phyloP scores from a whole-genome alignment of 2,113 vertebrate genomes.

The Sialia sialis region DNA sequence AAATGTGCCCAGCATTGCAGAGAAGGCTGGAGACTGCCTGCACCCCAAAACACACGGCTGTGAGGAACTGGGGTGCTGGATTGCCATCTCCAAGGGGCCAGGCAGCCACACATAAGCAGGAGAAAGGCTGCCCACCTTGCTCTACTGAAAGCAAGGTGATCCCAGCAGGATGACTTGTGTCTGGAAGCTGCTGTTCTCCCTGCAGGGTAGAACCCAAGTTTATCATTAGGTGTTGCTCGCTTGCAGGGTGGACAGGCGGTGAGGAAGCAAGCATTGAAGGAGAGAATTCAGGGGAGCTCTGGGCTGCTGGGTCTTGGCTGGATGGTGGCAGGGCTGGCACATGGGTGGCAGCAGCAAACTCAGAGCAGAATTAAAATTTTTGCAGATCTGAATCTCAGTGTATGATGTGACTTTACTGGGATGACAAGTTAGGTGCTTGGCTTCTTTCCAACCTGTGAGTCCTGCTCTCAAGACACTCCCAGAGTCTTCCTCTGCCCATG shows the following conservation, averaged over 20 bases:
- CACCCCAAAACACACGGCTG: background rate
- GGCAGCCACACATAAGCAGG: background rate
- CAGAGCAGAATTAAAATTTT: background rate
- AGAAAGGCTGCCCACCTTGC: background rate
- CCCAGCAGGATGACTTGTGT: fast-evolving
- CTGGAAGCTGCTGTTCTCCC: background rate
- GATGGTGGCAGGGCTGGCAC: background rate
- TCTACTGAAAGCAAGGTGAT: background rate
- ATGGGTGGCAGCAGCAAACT: background rate
- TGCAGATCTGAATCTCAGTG: fast-evolving
- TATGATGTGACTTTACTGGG: background rate
- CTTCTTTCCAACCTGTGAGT: background rate
- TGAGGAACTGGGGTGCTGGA: background rate
- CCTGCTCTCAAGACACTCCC: fast-evolving
- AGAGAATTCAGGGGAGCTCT: background rate
- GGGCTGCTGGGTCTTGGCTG: background rate
- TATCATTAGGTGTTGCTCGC: fast-evolving
- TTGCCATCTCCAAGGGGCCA: background rate
- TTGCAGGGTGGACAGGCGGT: background rate
- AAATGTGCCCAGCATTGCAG: background rate
- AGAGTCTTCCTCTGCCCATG: background rate
- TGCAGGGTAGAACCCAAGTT: background rate
- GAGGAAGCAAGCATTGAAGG: fast-evolving
- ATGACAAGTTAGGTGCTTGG: background rate
- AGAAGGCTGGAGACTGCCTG: background rate